phyloP scores from a whole-genome alignment of 2,113 vertebrate species.

The Burhinus oedicnemus region DNA sequence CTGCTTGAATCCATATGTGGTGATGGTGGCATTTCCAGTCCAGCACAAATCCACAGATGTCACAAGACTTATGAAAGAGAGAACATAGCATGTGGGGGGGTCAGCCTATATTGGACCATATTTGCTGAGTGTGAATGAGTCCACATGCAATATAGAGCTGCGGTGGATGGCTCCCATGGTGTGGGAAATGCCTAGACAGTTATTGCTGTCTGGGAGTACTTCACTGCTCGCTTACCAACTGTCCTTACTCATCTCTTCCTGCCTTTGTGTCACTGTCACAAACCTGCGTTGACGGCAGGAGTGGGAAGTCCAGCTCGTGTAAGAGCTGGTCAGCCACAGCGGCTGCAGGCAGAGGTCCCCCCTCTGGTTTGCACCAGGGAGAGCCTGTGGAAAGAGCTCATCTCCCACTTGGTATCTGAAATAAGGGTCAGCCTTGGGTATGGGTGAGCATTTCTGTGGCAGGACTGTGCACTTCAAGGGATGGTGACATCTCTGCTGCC shows the following conservation, averaged over 20 bases:
- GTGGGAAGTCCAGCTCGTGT: too few species aligned
- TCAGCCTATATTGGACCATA: rapidly evolving
- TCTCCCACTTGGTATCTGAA: too few species aligned
- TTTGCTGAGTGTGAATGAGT: neutral
- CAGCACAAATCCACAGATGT: neutral
- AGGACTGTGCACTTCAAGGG: neutral
- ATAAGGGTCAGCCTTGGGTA: neutral
- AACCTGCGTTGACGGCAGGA: too few species aligned
- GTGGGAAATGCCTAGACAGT: neutral
- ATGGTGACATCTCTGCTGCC: neutral
- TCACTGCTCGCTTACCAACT: neutral
- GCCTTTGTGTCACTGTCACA: too few species aligned
- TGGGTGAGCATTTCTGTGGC: neutral
- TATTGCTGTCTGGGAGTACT: neutral
- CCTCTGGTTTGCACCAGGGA: too few species aligned
- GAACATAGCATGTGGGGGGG: neutral
- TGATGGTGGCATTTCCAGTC: neutral
- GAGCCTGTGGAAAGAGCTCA: too few species aligned
- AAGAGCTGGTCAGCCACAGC: too few species aligned
- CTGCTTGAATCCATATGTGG: neutral
- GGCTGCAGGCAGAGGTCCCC: too few species aligned
- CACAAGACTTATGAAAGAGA: neutral
- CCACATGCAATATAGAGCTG: rapidly evolving
- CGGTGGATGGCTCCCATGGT: neutral
- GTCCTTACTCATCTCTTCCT: neutral